Evolutionary conservation across 2,888 invertebrate genomes (phyloP).

Genomic region (Acrobasis consociella): DNA sequence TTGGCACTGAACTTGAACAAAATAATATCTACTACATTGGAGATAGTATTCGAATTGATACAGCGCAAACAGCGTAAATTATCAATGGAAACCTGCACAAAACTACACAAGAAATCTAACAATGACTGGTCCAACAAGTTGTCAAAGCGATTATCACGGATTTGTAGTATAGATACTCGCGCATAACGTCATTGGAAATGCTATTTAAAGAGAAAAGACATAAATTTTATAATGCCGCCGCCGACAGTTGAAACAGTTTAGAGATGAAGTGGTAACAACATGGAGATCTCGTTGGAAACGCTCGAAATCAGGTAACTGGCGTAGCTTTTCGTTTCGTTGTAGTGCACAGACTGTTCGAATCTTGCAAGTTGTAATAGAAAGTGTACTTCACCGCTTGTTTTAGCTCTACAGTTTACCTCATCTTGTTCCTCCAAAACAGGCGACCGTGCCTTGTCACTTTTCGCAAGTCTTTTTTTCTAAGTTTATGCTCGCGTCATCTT

Average conservation of each 20-base stretch:
- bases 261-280: slow-evolving; percentile 31
- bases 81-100: background rate
- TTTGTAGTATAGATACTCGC: background rate
- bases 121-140: slow-evolving; percentile 16
- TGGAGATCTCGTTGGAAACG: slow-evolving; percentile 36
- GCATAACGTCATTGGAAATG: background rate
- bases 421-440: slow-evolving; percentile 29
- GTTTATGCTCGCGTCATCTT: slow-evolving; percentile 34
- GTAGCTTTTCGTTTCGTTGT: slow-evolving; percentile 42
- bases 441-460: slow-evolving; percentile 29
- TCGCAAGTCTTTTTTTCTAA: slow-evolving; percentile 32
- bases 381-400: slow-evolving; percentile 43
- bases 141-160: slow-evolving; percentile 8
- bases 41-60: too few relatives aligned
- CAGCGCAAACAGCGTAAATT: background rate
- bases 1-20: too few relatives aligned
- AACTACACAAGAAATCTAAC: background rate
- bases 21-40: too few relatives aligned
- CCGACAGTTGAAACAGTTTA: background rate
- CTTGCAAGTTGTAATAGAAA: slow-evolving; percentile 50
- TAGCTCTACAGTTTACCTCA: slow-evolving; percentile 29
- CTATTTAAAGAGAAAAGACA: slow-evolving; percentile 12
- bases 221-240: slow-evolving; percentile 8
- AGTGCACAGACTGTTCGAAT: slow-evolving; percentile 32
- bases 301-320: slow-evolving; percentile 37